phyloP scores from a whole-genome alignment of 2,113 vertebrate species.

The Microtus richardsoni region DNA sequence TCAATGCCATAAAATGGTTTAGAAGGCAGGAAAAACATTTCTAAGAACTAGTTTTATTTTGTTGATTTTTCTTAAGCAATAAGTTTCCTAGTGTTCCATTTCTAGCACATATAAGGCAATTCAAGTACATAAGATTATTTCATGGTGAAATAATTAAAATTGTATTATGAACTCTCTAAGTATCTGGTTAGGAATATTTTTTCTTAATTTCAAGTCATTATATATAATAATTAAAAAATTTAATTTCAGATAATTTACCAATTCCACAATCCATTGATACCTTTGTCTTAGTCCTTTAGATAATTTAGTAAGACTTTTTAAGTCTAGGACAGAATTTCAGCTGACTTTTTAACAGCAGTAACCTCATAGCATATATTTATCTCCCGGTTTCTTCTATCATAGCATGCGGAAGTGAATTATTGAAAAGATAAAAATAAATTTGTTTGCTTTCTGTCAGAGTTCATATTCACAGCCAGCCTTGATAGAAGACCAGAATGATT shows the following conservation, averaged over 20 bases:
- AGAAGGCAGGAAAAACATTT: conserved; percentile 33
- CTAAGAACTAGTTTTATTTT: conserved; percentile 17
- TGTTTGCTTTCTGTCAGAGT: conserved; percentile 96
- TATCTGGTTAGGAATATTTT: conserved; percentile 26
- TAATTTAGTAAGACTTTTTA: conserved; percentile 63
- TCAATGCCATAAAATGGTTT: background rate
- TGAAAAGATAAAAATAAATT: conserved; percentile 96
- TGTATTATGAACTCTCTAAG: conserved; percentile 21
- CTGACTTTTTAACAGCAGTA: conserved; percentile 81
- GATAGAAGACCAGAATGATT: conserved; percentile 95
- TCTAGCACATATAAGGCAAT: background rate
- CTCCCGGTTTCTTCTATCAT: conserved; percentile 85
- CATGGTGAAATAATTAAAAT: conserved; percentile 42
- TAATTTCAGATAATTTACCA: conserved; percentile 31
- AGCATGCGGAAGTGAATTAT: conserved; percentile 90
- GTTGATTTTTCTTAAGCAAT: background rate
- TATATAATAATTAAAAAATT: conserved; percentile 46
- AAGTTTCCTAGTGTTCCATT: conserved; percentile 46
- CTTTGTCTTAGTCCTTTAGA: conserved; percentile 57
- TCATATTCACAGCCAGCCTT: conserved; percentile 93
- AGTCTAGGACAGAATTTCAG: conserved; percentile 73
- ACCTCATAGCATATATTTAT: conserved; percentile 79
- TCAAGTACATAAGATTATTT: conserved; percentile 18
- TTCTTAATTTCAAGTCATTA: conserved; percentile 27
- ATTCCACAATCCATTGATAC: background rate